Evolutionary conservation across 2,888 invertebrate genomes (phyloP).

Genomic region (Parthenolecanium corni): DNA sequence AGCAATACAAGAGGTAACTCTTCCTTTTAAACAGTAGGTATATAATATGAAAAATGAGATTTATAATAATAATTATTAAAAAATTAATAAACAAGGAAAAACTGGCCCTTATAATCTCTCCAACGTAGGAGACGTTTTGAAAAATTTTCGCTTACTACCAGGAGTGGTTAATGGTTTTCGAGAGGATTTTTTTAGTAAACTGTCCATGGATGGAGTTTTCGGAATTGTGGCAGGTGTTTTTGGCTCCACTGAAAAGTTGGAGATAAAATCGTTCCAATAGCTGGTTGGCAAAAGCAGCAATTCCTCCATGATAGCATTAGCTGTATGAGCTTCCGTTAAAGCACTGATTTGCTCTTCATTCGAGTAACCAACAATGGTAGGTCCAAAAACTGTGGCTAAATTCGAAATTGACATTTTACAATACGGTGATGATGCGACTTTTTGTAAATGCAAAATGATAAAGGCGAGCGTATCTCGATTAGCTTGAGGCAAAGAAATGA

Average conservation of each 20-base stretch:
- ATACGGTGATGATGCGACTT: slow-evolving; percentile 67
- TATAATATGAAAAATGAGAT: no score
- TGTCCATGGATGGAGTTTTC: background rate
- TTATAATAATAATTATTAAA: no score
- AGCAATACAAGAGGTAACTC: no score
- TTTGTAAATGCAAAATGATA: slow-evolving; percentile 77
- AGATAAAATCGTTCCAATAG: slow-evolving; percentile 57
- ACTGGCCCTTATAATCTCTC: background rate
- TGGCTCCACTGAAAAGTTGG: background rate
- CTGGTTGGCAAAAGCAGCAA: slow-evolving; percentile 58
- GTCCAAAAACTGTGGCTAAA: slow-evolving; percentile 83
- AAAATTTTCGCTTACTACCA: background rate
- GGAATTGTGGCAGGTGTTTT: background rate
- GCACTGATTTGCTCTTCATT: slow-evolving; percentile 47
- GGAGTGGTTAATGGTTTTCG: background rate
- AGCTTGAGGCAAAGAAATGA: slow-evolving; percentile 75
- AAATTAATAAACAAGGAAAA: no score
- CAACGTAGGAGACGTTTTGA: background rate
- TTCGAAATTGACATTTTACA: slow-evolving; percentile 88
- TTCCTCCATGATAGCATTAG: slow-evolving; percentile 53
- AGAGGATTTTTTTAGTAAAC: background rate
- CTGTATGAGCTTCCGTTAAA: slow-evolving; percentile 17
- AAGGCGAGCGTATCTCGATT: slow-evolving; percentile 93
- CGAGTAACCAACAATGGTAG: slow-evolving; percentile 85
- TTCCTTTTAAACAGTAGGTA: no score